Evolutionary conservation across 37 sponge, comb jelly and placozoan genomes (phyloP).

Genomic region (Halichondria panicea): DNA sequence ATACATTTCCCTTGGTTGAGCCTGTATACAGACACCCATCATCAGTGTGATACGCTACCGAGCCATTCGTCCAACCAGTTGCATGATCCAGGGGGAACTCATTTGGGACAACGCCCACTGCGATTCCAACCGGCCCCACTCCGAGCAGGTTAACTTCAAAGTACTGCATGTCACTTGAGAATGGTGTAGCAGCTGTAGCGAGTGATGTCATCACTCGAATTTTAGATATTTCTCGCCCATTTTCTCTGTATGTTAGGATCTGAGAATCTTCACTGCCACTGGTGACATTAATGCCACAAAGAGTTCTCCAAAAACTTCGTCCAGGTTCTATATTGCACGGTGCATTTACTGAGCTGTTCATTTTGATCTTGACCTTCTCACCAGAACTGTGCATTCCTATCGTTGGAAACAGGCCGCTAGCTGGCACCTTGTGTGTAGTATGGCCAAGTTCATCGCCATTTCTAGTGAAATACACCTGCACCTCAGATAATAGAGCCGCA

Average conservation of each 20-base stretch:
- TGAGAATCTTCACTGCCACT: neutral
- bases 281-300: conserved; percentile 47
- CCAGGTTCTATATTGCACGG: neutral
- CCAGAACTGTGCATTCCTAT: conserved; percentile 41
- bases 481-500: neutral
- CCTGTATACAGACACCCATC: conserved; percentile 48
- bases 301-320: conserved; percentile 29
- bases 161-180: conserved; percentile 54
- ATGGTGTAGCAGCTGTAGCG: conserved; percentile 28
- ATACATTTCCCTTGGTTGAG: conserved; percentile 29
- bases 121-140: conserved; percentile 29
- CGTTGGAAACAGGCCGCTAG: conserved; percentile 46
- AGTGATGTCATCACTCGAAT: neutral
- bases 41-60: conserved; percentile 66
- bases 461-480: conserved; percentile 54
- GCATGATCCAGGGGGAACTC: conserved; percentile 34
- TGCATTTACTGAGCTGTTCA: neutral
- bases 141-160: conserved; percentile 51
- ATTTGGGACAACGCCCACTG: conserved; percentile 49
- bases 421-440: conserved; percentile 27
- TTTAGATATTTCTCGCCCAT: conserved; percentile 1
- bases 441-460: conserved; percentile 66
- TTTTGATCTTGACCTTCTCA: conserved; percentile 45
- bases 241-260: conserved; percentile 2
- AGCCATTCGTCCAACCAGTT: conserved; percentile 36